Evolutionary conservation across 2,888 invertebrate species (phyloP).

Genomic region (Odontomyia ornata): DNA sequence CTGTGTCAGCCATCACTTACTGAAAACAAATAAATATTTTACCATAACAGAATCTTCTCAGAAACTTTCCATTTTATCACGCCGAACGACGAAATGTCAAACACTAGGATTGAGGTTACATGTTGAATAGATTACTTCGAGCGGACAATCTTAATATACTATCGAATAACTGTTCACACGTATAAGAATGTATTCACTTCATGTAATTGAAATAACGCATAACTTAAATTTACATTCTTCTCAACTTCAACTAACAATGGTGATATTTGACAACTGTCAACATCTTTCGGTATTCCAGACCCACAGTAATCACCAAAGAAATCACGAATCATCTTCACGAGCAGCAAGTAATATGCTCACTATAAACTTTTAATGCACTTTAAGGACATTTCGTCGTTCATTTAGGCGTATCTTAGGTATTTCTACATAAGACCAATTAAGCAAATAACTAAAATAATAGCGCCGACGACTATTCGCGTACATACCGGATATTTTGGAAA

Average conservation of each 20-base stretch:
- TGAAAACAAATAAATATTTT: conserved; percentile 51
- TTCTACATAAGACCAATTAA: neutral
- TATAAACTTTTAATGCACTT: neutral
- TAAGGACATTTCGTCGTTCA: conserved; percentile 42
- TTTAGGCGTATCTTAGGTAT: neutral
- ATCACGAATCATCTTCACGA: conserved; percentile 23
- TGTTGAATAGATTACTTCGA: no score
- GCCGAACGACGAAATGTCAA: conserved; percentile 39
- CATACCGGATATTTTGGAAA: conserved; percentile 64
- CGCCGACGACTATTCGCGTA: conserved; percentile 53
- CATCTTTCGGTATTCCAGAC: neutral
- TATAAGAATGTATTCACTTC: no score
- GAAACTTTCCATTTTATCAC: neutral
- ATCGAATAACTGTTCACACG: no score
- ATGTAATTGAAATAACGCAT: no score
- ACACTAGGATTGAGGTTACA: neutral
- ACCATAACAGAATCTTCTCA: neutral
- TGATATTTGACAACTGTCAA: conserved; percentile 26
- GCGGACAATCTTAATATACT: neutral
- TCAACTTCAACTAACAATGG: neutral
- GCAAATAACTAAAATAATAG: conserved; percentile 16
- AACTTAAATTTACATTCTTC: no score
- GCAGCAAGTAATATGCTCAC: neutral
- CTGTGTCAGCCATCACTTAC: conserved; percentile 63
- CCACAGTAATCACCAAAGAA: neutral